Percentiles rank a stretch among this genome's conserved stretches.
Conservation (phyloP, 1,140 invertebrate species). For the Teleogryllus occipitalis region DNA sequence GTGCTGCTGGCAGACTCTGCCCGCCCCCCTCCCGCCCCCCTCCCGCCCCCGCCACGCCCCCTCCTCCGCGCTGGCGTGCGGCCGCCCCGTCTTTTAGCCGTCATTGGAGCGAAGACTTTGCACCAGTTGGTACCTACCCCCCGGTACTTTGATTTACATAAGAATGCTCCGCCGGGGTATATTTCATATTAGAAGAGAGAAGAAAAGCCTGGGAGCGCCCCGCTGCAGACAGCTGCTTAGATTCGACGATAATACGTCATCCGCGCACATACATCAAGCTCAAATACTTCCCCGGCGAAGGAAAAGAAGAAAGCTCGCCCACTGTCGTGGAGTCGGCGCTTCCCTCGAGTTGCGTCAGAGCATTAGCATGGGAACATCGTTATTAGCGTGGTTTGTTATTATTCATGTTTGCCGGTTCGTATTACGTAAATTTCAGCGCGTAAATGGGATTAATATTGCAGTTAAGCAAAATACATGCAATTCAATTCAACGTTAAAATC, state of each 20-base stretch:
- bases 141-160: constrained; percentile 1
- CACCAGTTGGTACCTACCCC: constrained; percentile 2
- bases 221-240: neutral
- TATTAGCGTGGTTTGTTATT: too few relatives aligned
- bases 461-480: neutral
- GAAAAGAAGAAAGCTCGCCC: neutral
- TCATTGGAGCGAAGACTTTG: constrained; percentile 3
- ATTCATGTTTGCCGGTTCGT: too few relatives aligned
- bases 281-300: neutral
- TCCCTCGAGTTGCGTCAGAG: too few relatives aligned
- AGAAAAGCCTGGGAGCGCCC: neutral
- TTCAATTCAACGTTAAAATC: neutral
- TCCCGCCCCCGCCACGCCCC: neutral
- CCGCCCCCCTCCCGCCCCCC: too few relatives aligned
- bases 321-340: too few relatives aligned
- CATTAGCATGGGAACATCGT: too few relatives aligned
- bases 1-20: neutral
- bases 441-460: neutral
- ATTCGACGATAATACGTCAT: neutral
- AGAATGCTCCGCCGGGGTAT: neutral
- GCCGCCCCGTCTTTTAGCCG: neutral
- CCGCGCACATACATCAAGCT: neutral
- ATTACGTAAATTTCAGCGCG: too few relatives aligned
- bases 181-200: neutral
- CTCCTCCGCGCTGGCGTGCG: neutral